These are phyloP conservation scores for Mayetiola destructor DNA, from an alignment of 2,888 invertebrate genomes.

Conservation along the genomic window DNA sequence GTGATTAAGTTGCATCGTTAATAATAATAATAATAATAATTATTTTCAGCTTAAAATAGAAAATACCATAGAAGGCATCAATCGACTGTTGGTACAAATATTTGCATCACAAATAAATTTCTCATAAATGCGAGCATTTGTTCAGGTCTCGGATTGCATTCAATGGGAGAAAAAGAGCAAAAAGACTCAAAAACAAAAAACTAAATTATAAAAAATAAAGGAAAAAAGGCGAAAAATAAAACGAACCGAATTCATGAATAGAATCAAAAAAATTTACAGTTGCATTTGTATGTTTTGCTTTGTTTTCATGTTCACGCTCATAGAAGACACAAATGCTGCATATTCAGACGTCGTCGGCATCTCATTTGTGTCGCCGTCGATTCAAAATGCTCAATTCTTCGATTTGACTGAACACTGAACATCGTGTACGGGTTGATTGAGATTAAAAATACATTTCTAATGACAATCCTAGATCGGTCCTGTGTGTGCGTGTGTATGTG, in stretches of 20 bases:
- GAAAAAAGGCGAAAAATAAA: not conserved
- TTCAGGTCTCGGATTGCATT: not conserved
- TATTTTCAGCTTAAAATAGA: slow-evolving; percentile 13
- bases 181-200: not conserved
- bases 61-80: slow-evolving; percentile 10
- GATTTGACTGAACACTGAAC: not conserved
- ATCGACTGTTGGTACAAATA: no score
- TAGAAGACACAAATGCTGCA: not conserved
- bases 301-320: no score
- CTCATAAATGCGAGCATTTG: not conserved
- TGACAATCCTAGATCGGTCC: no score
- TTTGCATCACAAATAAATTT: not conserved
- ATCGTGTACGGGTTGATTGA: not conserved
- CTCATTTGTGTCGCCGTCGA: not conserved
- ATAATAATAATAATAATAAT: slow-evolving; percentile 2
- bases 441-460: slow-evolving; percentile 12
- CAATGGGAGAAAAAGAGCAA: not conserved
- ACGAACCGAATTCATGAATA: not conserved
- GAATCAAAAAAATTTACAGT: no score
- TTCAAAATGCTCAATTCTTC: not conserved
- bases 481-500: no score
- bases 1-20: not conserved
- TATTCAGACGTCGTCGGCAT: slow-evolving; percentile 8
- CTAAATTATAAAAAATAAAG: not conserved
- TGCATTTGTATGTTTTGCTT: no score